Percentiles rank a stretch among this genome's conserved stretches.
Evolutionary conservation across 1,140 invertebrate species (phyloP).

Genomic region (Drosophila athabasca): DNA sequence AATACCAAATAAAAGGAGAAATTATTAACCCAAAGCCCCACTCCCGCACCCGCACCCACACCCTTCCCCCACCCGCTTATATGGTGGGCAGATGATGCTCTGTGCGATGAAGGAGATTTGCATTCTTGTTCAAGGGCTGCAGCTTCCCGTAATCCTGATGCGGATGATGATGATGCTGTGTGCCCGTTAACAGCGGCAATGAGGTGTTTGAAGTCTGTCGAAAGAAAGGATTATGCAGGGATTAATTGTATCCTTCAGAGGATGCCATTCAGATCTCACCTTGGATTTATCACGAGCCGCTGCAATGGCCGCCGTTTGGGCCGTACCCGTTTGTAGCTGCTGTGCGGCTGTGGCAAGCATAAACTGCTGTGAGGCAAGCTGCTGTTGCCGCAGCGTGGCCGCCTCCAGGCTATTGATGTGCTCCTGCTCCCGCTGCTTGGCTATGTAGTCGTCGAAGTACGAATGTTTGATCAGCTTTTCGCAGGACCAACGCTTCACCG

Average conservation of each 20-base stretch:
- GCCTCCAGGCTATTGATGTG: conserved; percentile 72
- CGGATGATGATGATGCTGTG: conserved; percentile 75
- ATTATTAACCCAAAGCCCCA: conserved; percentile 19
- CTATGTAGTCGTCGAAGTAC: conserved; percentile 83
- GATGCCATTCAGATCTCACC: conserved; percentile 34
- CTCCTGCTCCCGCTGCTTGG: conserved; percentile 78
- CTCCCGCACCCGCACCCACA: conserved; percentile 10
- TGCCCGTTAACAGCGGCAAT: conserved; percentile 77
- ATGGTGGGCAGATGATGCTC: conserved; percentile 83
- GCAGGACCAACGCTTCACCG: conserved; percentile 94
- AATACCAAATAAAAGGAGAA: conserved; percentile 31
- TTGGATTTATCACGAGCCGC: conserved; percentile 81
- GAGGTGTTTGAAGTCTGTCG: conserved; percentile 82
- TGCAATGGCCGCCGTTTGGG: conserved; percentile 67
- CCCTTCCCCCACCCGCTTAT: conserved; percentile 7
- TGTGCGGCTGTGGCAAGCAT: conserved; percentile 70
- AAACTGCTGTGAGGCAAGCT: conserved; percentile 71
- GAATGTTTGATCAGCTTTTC: conserved; percentile 94
- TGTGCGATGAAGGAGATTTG: conserved; percentile 71
- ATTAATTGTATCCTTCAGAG: not conserved
- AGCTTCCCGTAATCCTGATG: conserved; percentile 77
- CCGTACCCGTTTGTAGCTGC: conserved; percentile 69
- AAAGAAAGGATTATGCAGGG: not conserved
- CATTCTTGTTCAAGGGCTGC: conserved; percentile 79
- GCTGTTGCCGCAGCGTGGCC: conserved; percentile 71